Evolutionary conservation across 1,140 invertebrate genomes (phyloP), one percentile per base, ranked within the genome.

Genomic region (Zaprionus nigranus): DNA sequence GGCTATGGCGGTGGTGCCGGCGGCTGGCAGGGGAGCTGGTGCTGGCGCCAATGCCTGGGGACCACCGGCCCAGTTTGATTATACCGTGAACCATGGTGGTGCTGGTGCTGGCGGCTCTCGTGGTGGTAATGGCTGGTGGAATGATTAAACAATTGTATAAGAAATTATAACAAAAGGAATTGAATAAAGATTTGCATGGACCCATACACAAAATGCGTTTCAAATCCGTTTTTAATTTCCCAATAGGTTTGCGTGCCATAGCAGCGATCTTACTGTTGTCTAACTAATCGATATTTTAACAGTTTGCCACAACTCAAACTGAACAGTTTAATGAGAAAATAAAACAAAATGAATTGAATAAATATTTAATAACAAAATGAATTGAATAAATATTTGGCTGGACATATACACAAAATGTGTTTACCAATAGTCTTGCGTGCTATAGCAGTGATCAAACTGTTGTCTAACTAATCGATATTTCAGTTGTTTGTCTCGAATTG

Each of bases 101-200:
- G 74, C 46, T 20, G 46, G 63, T 13, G 75, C 65, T 22, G 82
- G 75, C 13, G 84, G 73, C 6, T 68, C 62, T 60, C 68, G 72
- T 11, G 83, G 84, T 28, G 86, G 84, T 81, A 78, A 81, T 54
- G 84, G 84, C 62, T 90, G 84, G 82, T 90, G 81, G 82, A 90
- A 90, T 68, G 86, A 85, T 60, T 82, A 81, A 46, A 36, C 17
- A 49, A 59, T n/a, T 40, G 34, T 15, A 26, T 20, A 6, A 5
- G 28, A 68, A n/a, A 46, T 11, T 46, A 7, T 17, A 20, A 40
- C 38, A n/a, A 40, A 17, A 9, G 40, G n/a, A 59, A 57, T n/a
- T 28, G 22, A 62, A 72, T 66, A 66, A 72, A 66, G 26, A 30
- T 34, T 46, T 49, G 57, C 24, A 38, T 30, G 12, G 30, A 70